Evolutionary conservation across 2,888 invertebrate genomes (phyloP).

Genomic region (Drosophila affinis): DNA sequence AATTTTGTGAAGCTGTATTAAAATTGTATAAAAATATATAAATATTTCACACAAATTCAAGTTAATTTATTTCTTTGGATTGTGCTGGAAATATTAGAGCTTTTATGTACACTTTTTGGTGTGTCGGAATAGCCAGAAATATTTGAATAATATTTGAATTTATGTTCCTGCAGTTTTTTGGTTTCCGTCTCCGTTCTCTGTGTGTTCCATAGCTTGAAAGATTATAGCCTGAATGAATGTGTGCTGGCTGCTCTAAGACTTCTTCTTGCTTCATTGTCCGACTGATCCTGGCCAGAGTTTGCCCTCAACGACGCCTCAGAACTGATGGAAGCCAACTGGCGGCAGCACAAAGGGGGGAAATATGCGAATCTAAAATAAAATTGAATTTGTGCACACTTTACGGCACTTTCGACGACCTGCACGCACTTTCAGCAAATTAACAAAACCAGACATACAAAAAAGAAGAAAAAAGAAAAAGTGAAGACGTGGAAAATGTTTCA

Average conservation of each 20-base stretch:
- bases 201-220: not conserved
- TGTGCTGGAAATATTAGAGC: too few species aligned
- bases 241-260: not conserved
- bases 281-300: not conserved
- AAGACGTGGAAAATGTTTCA: slow-evolving; percentile 28
- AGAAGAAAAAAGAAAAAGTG: slow-evolving; percentile 18
- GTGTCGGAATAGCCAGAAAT: too few species aligned
- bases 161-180: not conserved
- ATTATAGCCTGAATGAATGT: not conserved
- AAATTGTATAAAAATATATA: too few species aligned
- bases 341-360: slow-evolving; percentile 45
- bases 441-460: slow-evolving; percentile 30
- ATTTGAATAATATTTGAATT: not conserved
- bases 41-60: too few species aligned
- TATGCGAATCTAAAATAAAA: slow-evolving; percentile 56
- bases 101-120: too few species aligned
- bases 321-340: slow-evolving; percentile 36
- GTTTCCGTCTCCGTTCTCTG: not conserved
- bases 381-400: slow-evolving; percentile 69
- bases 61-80: too few species aligned
- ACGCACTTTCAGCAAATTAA: slow-evolving; percentile 73
- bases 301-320: slow-evolving; percentile 12
- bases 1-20: too few species aligned
- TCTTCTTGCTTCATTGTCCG: not conserved
- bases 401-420: slow-evolving; percentile 49